These are phyloP conservation scores for Xylota segnis DNA, from an alignment of 2,888 invertebrate genomes.

Conservation along the genomic window DNA sequence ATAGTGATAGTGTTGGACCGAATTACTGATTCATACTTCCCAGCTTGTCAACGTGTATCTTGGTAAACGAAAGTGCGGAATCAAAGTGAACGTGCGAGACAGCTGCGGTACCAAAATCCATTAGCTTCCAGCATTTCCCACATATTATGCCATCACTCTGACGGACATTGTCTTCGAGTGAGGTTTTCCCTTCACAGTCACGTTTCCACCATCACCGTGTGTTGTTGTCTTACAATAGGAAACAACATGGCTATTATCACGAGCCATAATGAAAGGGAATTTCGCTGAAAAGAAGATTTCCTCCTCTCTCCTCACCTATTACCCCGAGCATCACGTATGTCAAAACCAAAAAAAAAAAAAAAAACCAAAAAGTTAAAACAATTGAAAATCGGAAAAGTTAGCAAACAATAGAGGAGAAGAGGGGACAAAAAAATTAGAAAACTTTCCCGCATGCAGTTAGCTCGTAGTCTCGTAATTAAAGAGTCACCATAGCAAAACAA, in stretches of 20 bases:
- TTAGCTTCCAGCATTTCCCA: background rate
- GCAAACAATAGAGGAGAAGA: background rate
- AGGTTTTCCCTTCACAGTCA: slow-evolving; percentile 13
- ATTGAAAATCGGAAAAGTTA: slow-evolving; percentile 45
- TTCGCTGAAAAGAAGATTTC: slow-evolving; percentile 16
- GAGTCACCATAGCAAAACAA: slow-evolving; percentile 45
- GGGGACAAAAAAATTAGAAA: background rate
- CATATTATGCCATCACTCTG: slow-evolving; percentile 1
- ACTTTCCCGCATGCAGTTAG: slow-evolving; percentile 41
- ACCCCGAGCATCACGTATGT: background rate
- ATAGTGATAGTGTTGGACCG: no score
- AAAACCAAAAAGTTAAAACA: slow-evolving; percentile 16
- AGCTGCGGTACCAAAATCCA: no score
- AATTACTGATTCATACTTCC: no score
- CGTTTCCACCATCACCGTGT: slow-evolving; percentile 5
- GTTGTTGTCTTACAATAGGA: slow-evolving; percentile 3
- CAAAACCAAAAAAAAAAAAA: slow-evolving; percentile 6
- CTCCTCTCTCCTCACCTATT: background rate
- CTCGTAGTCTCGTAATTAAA: slow-evolving; percentile 57
- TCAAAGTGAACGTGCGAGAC: no score
- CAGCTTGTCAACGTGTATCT: no score
- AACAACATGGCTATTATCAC: slow-evolving; percentile 5
- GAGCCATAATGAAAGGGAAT: slow-evolving; percentile 25
- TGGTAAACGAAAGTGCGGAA: no score
- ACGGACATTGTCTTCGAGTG: background rate